A percentile compares a stretch with the other conserved stretches of the same genome.
These are phyloP conservation scores for Empidonax alnorum DNA, from an alignment of 2,113 vertebrate genomes.

Conservation along the genomic window DNA sequence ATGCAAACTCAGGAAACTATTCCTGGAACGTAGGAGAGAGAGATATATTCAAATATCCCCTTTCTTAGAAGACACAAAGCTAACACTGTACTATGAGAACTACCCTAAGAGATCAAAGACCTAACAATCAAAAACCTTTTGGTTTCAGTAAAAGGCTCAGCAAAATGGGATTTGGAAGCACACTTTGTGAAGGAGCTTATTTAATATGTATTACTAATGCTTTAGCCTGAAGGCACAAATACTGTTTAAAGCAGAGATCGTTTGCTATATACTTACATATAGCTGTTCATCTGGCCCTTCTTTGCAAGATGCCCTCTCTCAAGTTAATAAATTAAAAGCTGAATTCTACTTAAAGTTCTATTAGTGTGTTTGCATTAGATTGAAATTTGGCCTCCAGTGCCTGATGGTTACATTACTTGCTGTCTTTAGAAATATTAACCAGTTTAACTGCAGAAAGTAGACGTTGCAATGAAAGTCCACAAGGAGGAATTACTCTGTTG, in stretches of 20 bases:
- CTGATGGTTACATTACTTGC: not conserved
- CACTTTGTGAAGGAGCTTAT: not conserved
- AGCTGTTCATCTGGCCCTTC: not conserved
- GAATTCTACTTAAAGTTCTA: not conserved
- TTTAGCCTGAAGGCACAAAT: not conserved
- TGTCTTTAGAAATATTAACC: not conserved
- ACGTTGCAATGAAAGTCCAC: not conserved
- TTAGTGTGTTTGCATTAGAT: not conserved
- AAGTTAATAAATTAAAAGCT: not conserved
- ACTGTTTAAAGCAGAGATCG: not conserved
- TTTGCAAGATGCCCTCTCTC: not conserved
- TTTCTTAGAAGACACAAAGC: not conserved
- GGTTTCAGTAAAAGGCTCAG: not conserved
- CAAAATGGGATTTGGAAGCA: not conserved
- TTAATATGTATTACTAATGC: not conserved
- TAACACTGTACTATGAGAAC: not conserved
- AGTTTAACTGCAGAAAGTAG: not conserved
- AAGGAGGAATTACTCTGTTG: not conserved
- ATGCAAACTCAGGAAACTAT: not conserved
- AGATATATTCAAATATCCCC: not conserved
- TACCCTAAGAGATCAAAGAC: not conserved
- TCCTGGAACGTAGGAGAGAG: accelerated
- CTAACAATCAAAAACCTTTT: not conserved
- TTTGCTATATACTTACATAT: not conserved
- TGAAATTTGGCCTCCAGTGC: not conserved